Base-by-base conservation (phyloP, 2,113 vertebrate species). In the Pogonocichla stellata region DNA sequence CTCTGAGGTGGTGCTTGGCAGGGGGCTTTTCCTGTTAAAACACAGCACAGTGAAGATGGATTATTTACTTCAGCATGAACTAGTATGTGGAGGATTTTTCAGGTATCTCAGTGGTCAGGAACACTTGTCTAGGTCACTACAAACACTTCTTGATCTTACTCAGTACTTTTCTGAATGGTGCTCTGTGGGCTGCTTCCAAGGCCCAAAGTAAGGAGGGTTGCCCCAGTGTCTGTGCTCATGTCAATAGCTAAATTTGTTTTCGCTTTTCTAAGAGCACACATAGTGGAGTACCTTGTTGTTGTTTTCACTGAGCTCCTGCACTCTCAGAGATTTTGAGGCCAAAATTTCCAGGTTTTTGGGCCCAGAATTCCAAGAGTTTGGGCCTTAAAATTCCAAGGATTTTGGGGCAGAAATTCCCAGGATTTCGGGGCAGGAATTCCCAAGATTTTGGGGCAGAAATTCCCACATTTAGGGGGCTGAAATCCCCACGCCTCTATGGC, bases 221-320 rank as follows among this genome's bases (percentile, higher is more conserved):
- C 29, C 25, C 7, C 53, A 7, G 3, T 38, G 62, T 38, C 31
- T 57, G 36, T 36, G 26, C 13, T 72, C 8, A 6, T 10, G 13
- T 48, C 28, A 60, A 14, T 3, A 29, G 5, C 56, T 47, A 14
- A 0, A 20, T 78, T 79, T 85, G 20, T 40, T 40, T 92, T 78
- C 93, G n/a, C 17, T 84, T 82, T 66, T 56, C 22, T 84, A 98
- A 98, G 95, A 64, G 85, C 83, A 19, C 80, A 80, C 26, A 40
- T 99, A 0, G 42, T 97, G 73, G 96, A 97, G 1, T 99, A 99
- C 71, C 91, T 99, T 86, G 97, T 95, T 20, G 95, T 97, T 0
- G 99, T 99, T 62, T 98, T 99, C 34, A 98, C 97, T 2, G 99
- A 99, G 57, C 92, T 99, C n/a, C 98, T 99, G 19, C 99, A 99